Conservation (phyloP, 2,113 vertebrate species). For the Xenopus laevis region DNA sequence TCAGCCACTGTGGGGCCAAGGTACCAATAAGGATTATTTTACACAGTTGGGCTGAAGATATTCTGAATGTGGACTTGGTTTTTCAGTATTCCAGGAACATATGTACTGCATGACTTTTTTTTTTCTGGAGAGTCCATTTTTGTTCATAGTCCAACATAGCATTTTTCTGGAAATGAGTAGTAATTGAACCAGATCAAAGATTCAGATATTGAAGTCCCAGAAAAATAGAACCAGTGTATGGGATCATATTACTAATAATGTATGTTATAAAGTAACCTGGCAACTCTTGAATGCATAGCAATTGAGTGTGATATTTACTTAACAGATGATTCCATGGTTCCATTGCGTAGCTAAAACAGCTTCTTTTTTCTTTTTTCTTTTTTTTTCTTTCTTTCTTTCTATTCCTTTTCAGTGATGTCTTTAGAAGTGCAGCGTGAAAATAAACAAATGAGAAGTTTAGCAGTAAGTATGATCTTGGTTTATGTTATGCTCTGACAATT, state of each 20-base stretch:
- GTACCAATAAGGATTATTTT: no score
- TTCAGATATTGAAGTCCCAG: no score
- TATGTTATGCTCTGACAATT: slow-evolving; percentile 43
- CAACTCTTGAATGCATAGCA: neutral
- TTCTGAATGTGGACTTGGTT: no score
- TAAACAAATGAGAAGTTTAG: slow-evolving; percentile 38
- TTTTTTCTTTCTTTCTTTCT: neutral
- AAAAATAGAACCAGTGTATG: neutral
- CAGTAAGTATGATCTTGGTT: slow-evolving; percentile 31
- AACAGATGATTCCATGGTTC: neutral
- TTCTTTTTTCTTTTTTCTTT: neutral
- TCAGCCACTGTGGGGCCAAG: no score
- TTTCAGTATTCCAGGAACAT: no score
- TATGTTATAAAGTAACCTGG: neutral
- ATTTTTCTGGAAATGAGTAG: no score
- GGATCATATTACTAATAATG: neutral
- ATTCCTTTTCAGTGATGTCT: slow-evolving; percentile 24
- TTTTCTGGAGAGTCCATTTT: neutral
- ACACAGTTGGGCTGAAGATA: no score
- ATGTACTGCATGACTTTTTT: neutral
- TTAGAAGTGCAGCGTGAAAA: slow-evolving; percentile 36
- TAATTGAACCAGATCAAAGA: no score
- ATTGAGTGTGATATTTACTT: slow-evolving; percentile 3
- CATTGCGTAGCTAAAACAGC: slow-evolving; percentile 1
- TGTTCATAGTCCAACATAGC: no score